These are phyloP conservation scores for Heliconius himera DNA, from an alignment of 1,140 invertebrate species.

Conservation along the genomic window DNA sequence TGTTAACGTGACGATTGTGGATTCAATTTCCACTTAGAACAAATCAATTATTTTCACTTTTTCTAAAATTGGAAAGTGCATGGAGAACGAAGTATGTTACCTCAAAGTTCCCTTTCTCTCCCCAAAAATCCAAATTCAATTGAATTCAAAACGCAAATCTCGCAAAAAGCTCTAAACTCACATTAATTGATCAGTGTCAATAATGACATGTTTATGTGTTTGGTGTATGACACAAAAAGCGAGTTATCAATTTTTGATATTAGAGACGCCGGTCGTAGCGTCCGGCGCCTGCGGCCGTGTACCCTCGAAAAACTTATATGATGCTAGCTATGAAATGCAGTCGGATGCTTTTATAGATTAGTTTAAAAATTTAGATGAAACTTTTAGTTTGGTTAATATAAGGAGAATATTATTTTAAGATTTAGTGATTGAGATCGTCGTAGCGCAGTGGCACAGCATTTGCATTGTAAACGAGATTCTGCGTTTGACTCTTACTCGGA, in stretches of 20 bases:
- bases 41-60: too few relatives aligned
- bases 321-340: conserved; percentile 52
- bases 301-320: conserved; percentile 52
- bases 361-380: conserved; percentile 19
- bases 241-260: conserved; percentile 65
- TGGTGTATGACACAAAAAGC: conserved; percentile 44
- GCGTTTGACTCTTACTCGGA: too few relatives aligned
- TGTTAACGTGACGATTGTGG: too few relatives aligned
- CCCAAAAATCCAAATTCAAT: too few relatives aligned
- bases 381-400: neutral
- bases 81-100: too few relatives aligned
- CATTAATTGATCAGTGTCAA: conserved; percentile 69
- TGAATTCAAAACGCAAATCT: neutral
- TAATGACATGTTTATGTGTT: conserved; percentile 72
- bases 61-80: too few relatives aligned
- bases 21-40: too few relatives aligned
- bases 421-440: too few relatives aligned
- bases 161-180: neutral
- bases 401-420: too few relatives aligned
- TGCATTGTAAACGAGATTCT: too few relatives aligned
- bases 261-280: conserved; percentile 48
- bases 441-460: too few relatives aligned
- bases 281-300: conserved; percentile 68
- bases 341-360: conserved; percentile 46
- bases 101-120: too few relatives aligned